Base-by-base conservation (phyloP, 1,140 invertebrate species). In the Drosophila cardini region DNA sequence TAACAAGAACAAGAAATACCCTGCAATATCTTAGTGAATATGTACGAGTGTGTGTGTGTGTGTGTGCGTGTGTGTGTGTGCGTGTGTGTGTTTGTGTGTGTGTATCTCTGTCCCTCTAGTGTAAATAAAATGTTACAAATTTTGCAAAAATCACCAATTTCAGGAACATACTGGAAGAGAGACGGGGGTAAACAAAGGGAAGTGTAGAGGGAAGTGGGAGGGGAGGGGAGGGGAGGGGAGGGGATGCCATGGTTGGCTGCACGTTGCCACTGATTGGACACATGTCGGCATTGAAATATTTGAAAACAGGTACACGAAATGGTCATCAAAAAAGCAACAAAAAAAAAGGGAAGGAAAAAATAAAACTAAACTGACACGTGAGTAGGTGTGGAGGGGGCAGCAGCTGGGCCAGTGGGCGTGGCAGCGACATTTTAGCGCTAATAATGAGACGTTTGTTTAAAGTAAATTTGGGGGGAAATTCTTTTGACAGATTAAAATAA, bases 111-210 rank as follows among this genome's bases (percentile, higher is more conserved):
- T 50, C 65, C 52, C 53, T 42, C 50, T 62, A 70, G 50, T 70
- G 72, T 71, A 75, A 75, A 75, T 75, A 75, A 75, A 71, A 75
- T 74, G 72, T 74, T 61, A 74, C 72, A 74, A 70, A 74, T 74
- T 74, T 74, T 74, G 64, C 64, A 73, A 69, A 73, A 73, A 55
- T 73, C 55, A 32, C 26, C 15, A 43, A 58, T 52, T 9, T 11
- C 13, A 32, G 11, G 8, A 48, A 11, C 4, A 34, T 13, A 7
- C 3, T 6, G 11, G 13, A 8, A 2, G 1, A 40, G 11, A 2
- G 1, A 40, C 1, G 34, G 15, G 34, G 11, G 10, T 4, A 26
- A 26, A 26, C 21, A 26, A 26, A 13, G 21, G n/a, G 55, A 1
- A 13, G 11, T n/a, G 3, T 38, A 26, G 5, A 4, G 60, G n/a